Conservation (phyloP, 1,140 invertebrate genomes). For the Drosophila kanapiae region DNA sequence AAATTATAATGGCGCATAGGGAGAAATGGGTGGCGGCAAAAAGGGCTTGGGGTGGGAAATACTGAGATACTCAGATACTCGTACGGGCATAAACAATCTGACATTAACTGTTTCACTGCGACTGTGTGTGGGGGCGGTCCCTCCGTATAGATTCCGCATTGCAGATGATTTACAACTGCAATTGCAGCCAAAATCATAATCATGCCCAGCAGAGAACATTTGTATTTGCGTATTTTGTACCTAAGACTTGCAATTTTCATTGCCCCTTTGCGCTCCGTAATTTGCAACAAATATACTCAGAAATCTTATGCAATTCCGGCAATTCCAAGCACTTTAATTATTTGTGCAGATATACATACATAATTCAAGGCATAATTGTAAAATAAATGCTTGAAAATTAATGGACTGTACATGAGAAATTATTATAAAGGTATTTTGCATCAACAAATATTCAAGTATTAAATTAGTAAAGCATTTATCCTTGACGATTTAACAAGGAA, state of each 20-base stretch:
- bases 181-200: slow-evolving; percentile 32
- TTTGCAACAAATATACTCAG: slow-evolving; percentile 5
- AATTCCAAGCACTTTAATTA: background rate
- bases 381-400: background rate
- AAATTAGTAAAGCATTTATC: background rate
- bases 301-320: background rate
- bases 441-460: background rate
- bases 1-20: slow-evolving; percentile 61
- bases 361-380: background rate
- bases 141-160: slow-evolving; percentile 25
- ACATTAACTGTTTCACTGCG: slow-evolving; percentile 24
- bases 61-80: slow-evolving; percentile 1
- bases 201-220: slow-evolving; percentile 14
- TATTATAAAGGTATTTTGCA: background rate
- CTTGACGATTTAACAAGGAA: background rate
- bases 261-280: background rate
- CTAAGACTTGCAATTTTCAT: slow-evolving; percentile 8
- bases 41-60: background rate
- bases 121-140: background rate
- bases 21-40: background rate
- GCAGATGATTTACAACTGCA: slow-evolving; percentile 36
- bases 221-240: slow-evolving; percentile 11
- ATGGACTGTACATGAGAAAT: background rate
- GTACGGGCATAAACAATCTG: slow-evolving; percentile 33
- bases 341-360: background rate